phyloP scores from a whole-genome alignment of 1,140 invertebrate species.

The Dinothrombium tinctorium region DNA sequence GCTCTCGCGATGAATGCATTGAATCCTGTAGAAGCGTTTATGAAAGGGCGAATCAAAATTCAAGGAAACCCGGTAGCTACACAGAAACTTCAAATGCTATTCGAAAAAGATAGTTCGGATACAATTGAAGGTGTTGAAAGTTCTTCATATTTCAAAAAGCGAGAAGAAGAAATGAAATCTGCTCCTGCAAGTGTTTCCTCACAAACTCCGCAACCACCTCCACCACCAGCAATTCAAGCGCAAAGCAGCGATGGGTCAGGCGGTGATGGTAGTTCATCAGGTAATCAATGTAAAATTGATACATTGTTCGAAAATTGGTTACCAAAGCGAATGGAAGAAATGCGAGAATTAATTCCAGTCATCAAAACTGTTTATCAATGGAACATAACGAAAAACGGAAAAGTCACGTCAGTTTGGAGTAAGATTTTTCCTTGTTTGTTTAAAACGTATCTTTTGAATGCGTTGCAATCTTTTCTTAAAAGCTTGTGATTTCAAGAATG shows the following conservation, averaged over 20 bases:
- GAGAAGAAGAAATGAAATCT: background rate
- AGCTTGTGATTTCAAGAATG: slow-evolving; percentile 60
- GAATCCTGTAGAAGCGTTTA: slow-evolving; percentile 50
- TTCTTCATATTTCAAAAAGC: too few relatives aligned
- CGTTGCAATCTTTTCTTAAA: too few relatives aligned
- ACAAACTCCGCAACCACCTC: background rate
- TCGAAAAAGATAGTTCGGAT: slow-evolving; percentile 2
- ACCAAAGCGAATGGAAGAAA: slow-evolving; percentile 31
- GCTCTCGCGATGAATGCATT: slow-evolving; percentile 54
- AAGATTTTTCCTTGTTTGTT: too few relatives aligned
- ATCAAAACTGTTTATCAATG: slow-evolving; percentile 61
- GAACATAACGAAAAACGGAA: slow-evolving; percentile 50
- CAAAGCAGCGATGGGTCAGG: background rate
- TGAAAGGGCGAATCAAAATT: slow-evolving; percentile 71
- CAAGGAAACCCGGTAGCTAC: slow-evolving; percentile 76
- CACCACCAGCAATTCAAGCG: background rate
- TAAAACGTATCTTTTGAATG: too few relatives aligned
- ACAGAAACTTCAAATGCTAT: slow-evolving; percentile 44
- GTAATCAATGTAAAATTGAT: background rate
- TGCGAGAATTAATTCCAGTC: slow-evolving; percentile 43
- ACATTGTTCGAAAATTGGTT: slow-evolving; percentile 6
- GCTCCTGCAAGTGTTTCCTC: background rate
- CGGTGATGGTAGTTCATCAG: background rate
- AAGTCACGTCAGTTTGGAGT: slow-evolving; percentile 8
- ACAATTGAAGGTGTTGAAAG: too few relatives aligned